Conservation (phyloP, 2,888 invertebrate genomes). For the Drosophila nr. medialis region DNA sequence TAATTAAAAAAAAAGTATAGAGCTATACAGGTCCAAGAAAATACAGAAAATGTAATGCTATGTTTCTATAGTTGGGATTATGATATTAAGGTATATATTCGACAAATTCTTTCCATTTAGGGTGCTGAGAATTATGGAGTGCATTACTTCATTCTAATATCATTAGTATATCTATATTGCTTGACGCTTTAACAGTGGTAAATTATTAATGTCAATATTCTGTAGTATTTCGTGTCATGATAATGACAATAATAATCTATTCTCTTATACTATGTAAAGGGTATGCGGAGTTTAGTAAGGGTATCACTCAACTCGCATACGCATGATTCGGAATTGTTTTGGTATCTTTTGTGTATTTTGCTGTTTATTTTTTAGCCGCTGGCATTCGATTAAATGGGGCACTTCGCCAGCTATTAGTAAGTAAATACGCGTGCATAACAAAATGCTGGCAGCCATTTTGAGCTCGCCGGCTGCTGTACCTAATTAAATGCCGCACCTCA, state of each 20-base stretch:
- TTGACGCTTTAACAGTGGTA: background rate
- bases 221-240: background rate
- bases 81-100: background rate
- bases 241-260: background rate
- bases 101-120: no score
- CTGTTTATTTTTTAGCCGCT: conserved; percentile 40
- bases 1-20: background rate
- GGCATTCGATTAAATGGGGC: conserved; percentile 76
- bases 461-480: conserved; percentile 51
- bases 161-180: background rate
- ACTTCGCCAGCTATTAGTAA: conserved; percentile 70
- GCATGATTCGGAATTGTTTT: background rate
- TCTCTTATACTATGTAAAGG: background rate
- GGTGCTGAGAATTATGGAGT: no score
- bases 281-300: background rate
- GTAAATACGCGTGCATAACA: conserved; percentile 62
- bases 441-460: conserved; percentile 62
- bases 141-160: background rate
- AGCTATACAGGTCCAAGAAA: background rate
- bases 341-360: background rate
- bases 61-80: background rate
- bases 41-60: background rate
- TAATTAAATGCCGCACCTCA: conserved; percentile 68
- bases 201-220: background rate
- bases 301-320: background rate